A percentile compares a stretch with the other conserved stretches of the same genome.
Evolutionary conservation across 2,797 vertebrate species (phyloP).

Genomic region (Chiloscyllium punctatum): DNA sequence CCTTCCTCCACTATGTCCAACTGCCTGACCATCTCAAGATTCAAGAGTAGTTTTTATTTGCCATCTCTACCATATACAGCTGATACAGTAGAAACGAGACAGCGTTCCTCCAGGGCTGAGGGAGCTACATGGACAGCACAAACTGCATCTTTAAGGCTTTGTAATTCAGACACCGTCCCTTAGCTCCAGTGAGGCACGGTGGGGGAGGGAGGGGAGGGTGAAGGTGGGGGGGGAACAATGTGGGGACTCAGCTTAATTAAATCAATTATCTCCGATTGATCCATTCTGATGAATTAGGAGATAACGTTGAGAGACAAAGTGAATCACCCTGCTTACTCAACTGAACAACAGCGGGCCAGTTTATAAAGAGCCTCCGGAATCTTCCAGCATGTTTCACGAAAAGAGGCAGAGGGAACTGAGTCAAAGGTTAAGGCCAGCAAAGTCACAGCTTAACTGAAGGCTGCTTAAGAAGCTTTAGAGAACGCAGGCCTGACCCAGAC

Average conservation of each 20-base stretch:
- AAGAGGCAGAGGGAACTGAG: not conserved
- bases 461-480: not conserved
- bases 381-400: not conserved
- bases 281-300: conserved; percentile 10
- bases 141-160: too few relatives aligned
- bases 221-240: not conserved
- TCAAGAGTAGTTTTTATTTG: too few relatives aligned
- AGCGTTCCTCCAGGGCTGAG: too few relatives aligned
- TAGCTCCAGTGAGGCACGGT: not conserved
- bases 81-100: too few relatives aligned
- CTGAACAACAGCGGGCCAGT: not conserved
- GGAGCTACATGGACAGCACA: too few relatives aligned
- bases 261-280: conserved; percentile 4
- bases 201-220: too few relatives aligned
- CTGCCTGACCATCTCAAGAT: not conserved
- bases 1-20: not conserved
- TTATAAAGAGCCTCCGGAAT: not conserved
- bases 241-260: conserved; percentile 15
- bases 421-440: not conserved
- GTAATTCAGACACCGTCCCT: not conserved
- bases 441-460: not conserved
- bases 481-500: not conserved
- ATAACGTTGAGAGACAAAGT: conserved; percentile 1
- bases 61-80: too few relatives aligned
- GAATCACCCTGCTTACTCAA: not conserved